phyloP scores from a whole-genome alignment of 2,888 invertebrate species.

The Abscondita cerata region DNA sequence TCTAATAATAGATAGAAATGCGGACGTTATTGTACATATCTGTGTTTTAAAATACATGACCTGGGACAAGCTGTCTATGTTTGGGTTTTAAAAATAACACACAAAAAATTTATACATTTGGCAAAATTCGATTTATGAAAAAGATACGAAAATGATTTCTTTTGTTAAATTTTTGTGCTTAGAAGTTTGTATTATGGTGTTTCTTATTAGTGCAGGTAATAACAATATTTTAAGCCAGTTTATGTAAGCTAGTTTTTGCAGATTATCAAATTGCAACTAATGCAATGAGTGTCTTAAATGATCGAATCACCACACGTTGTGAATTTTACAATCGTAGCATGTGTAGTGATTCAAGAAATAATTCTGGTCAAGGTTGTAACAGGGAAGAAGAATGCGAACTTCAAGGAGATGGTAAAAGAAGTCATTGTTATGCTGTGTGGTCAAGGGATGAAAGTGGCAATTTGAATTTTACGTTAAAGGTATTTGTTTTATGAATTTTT shows the following conservation, averaged over 20 bases:
- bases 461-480: conserved; percentile 53
- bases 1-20: conserved; percentile 16
- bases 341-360: conserved; percentile 60
- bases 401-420: conserved; percentile 67
- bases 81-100: conserved; percentile 44
- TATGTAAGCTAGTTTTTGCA: conserved; percentile 9
- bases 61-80: conserved; percentile 50
- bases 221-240: conserved; percentile 9
- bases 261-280: conserved; percentile 36
- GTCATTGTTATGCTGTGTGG: conserved; percentile 88
- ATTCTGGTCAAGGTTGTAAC: conserved; percentile 58
- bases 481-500: conserved; percentile 26
- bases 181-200: conserved; percentile 22
- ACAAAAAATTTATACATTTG: conserved; percentile 31
- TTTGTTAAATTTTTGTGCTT: conserved; percentile 12
- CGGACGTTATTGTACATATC: conserved; percentile 14
- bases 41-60: conserved; percentile 45
- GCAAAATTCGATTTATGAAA: conserved; percentile 7
- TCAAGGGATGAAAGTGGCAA: conserved; percentile 71
- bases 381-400: conserved; percentile 70
- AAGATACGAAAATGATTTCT: conserved; percentile 18
- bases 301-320: conserved; percentile 64
- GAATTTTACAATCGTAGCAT: conserved; percentile 72
- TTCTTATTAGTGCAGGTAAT: conserved; percentile 33
- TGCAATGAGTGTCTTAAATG: conserved; percentile 37